Evolutionary conservation across 2,888 invertebrate species (phyloP).

Genomic region (Eupsilia transversa): DNA sequence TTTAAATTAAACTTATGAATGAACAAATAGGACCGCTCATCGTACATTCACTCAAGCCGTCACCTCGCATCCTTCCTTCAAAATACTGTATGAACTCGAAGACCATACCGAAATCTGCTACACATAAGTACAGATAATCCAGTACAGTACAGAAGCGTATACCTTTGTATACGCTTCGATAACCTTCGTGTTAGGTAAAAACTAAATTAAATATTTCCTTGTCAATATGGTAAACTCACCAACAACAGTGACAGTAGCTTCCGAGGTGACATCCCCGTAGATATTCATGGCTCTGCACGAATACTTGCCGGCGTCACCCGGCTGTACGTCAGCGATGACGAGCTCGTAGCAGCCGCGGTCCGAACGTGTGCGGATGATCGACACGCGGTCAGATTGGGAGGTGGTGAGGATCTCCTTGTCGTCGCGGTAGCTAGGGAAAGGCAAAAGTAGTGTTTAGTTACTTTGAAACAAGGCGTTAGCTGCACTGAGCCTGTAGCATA

Average conservation of each 20-base stretch:
- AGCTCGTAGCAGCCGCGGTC: slow-evolving; percentile 97
- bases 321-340: slow-evolving; percentile 95
- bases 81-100: not conserved
- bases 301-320: slow-evolving; percentile 95
- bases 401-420: slow-evolving; percentile 93
- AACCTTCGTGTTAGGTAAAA: not conserved
- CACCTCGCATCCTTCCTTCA: not conserved
- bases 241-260: slow-evolving; percentile 94
- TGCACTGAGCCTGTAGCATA: too few relatives aligned
- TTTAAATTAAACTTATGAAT: not conserved
- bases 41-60: too few relatives aligned
- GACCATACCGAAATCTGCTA: not conserved
- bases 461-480: not conserved
- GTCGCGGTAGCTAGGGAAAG: slow-evolving; percentile 93
- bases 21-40: too few relatives aligned
- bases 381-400: slow-evolving; percentile 92
- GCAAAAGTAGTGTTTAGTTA: not conserved
- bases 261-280: slow-evolving; percentile 94
- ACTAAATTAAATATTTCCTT: not conserved
- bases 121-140: too few relatives aligned
- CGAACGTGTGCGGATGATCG: slow-evolving; percentile 93
- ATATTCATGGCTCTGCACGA: slow-evolving; percentile 96
- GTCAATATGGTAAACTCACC: slow-evolving; percentile 85
- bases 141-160: too few relatives aligned
- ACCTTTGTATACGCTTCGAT: too few relatives aligned